phyloP scores from a whole-genome alignment of 2,113 vertebrate genomes.

The Odontophorus gujanensis region DNA sequence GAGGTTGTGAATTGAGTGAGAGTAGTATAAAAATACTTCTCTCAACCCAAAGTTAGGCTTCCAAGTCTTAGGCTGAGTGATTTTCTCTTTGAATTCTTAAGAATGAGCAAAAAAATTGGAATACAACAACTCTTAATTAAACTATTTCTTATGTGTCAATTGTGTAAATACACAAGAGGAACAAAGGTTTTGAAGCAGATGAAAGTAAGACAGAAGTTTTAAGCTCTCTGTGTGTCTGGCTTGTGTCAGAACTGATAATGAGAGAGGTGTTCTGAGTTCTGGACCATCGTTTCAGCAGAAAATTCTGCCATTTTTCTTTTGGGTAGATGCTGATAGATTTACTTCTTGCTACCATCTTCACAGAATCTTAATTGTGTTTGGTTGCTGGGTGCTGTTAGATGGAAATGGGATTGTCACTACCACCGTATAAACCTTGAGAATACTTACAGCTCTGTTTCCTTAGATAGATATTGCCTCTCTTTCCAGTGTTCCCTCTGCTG shows the following conservation, averaged over 20 bases:
- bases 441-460: neutral
- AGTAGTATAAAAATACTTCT: neutral
- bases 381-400: neutral
- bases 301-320: neutral
- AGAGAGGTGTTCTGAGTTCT: neutral
- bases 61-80: neutral
- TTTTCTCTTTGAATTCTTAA: neutral
- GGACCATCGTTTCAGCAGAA: neutral
- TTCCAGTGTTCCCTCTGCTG: neutral
- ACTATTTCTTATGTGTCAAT: neutral
- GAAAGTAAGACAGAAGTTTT: neutral
- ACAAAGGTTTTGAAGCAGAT: neutral
- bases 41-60: neutral
- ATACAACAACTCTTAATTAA: neutral
- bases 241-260: neutral
- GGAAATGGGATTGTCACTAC: rapidly evolving
- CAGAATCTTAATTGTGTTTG: neutral
- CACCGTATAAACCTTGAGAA: neutral
- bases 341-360: neutral
- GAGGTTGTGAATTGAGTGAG: neutral
- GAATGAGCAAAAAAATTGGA: neutral
- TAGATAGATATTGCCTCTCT: neutral
- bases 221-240: neutral
- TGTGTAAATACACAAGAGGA: neutral
- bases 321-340: neutral